phyloP scores from a whole-genome alignment of 2,888 invertebrate species.

The Galerucella calmariensis region DNA sequence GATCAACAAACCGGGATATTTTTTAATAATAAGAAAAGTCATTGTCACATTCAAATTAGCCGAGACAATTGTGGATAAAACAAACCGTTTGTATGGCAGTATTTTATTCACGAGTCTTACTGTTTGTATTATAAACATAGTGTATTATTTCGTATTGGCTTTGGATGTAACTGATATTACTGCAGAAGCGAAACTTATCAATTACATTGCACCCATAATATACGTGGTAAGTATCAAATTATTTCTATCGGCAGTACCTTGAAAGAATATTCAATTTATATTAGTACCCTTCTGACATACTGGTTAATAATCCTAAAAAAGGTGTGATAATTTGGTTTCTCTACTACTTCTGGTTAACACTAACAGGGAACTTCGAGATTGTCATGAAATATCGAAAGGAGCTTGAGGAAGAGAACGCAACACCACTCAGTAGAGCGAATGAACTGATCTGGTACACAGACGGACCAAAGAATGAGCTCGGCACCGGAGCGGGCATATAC shows the following conservation, averaged over 20 bases:
- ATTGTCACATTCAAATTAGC: slow-evolving; percentile 3
- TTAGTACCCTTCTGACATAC: no score
- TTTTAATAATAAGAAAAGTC: neutral
- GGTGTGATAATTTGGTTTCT: no score
- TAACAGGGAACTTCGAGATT: no score
- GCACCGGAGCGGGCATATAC: no score
- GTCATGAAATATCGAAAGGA: no score
- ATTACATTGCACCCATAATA: neutral
- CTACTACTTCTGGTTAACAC: no score
- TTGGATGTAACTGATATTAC: neutral
- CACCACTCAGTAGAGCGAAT: no score
- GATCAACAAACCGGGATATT: neutral
- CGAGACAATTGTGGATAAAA: neutral
- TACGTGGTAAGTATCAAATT: slow-evolving; percentile 4
- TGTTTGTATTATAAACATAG: neutral
- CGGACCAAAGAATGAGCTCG: no score
- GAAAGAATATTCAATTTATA: no score
- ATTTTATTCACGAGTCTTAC: slow-evolving; percentile 5
- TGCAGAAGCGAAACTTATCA: neutral
- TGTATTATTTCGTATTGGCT: slow-evolving; percentile 7
- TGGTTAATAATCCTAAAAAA: no score
- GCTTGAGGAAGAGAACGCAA: no score
- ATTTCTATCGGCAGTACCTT: neutral
- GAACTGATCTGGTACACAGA: no score
- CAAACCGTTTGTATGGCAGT: slow-evolving; percentile 3